These are phyloP conservation scores for Piaya cayana DNA, from an alignment of 2,113 vertebrate genomes.

Conservation along the genomic window DNA sequence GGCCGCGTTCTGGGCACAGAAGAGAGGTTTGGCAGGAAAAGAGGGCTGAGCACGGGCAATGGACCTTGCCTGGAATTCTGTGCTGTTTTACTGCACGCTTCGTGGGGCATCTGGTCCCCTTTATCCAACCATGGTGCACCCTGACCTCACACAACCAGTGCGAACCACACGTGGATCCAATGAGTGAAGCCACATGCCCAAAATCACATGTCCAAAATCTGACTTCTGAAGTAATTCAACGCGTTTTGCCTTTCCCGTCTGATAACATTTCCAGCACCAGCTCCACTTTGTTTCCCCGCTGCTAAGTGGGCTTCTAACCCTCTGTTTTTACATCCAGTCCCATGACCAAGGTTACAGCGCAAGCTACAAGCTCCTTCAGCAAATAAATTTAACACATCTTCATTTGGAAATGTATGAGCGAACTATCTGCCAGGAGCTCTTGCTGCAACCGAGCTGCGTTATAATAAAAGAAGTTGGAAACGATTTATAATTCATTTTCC, in stretches of 20 bases:
- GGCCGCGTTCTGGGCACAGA: not conserved
- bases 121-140: not conserved
- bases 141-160: not conserved
- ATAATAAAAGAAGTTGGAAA: constrained; percentile 63
- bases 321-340: constrained; percentile 36
- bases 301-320: constrained; percentile 6
- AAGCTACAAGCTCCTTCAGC: constrained; percentile 49
- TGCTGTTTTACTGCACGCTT: not conserved
- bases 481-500: constrained; percentile 69
- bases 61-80: not conserved
- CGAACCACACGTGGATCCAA: not conserved
- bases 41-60: fast-evolving
- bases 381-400: constrained; percentile 71
- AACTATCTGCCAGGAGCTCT: constrained; percentile 53
- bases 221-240: constrained; percentile 29
- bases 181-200: constrained; percentile 12
- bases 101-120: not conserved
- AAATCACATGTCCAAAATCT: constrained; percentile 16
- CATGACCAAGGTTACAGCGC: constrained; percentile 52
- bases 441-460: constrained; percentile 34
- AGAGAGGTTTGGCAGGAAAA: not conserved
- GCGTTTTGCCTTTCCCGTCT: not conserved
- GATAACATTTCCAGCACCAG: constrained; percentile 57
- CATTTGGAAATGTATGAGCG: constrained; percentile 60
- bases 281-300: constrained; percentile 38